These are phyloP conservation scores for Acanthopleura granulata DNA, from an alignment of 2,888 invertebrate species.

Conservation along the genomic window DNA sequence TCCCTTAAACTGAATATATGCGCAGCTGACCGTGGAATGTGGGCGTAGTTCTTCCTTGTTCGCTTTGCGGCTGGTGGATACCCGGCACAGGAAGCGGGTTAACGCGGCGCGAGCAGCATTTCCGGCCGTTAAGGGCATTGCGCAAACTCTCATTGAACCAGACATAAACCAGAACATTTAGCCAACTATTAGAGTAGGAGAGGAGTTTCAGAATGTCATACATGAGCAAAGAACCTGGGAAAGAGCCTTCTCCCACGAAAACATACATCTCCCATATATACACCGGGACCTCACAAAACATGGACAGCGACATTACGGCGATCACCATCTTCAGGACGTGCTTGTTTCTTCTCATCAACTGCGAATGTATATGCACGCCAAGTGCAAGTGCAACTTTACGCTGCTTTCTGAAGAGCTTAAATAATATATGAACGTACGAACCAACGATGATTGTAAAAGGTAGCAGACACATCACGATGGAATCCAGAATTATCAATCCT, in stretches of 20 bases:
- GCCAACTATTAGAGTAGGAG: slow-evolving; percentile 16
- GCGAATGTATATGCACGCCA: background rate
- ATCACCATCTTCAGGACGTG: slow-evolving; percentile 10
- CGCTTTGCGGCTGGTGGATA: no score
- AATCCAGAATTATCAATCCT: slow-evolving; percentile 3
- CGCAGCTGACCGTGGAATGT: no score
- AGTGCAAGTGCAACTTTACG: slow-evolving; percentile 1
- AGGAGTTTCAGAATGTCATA: slow-evolving; percentile 15
- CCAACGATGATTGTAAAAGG: background rate
- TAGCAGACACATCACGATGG: background rate
- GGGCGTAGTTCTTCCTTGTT: no score
- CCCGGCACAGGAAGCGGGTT: no score
- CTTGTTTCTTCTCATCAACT: background rate
- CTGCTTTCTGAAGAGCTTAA: background rate
- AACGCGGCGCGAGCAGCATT: background rate
- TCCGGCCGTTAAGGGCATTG: background rate
- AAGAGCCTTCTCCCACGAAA: slow-evolving; percentile 8
- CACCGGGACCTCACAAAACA: slow-evolving; percentile 6
- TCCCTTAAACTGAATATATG: no score
- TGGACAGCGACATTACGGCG: background rate
- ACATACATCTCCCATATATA: slow-evolving; percentile 17
- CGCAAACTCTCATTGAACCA: slow-evolving; percentile 7
- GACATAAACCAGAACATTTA: slow-evolving; percentile 7
- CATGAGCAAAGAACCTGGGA: background rate
- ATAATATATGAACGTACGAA: background rate